Base-by-base conservation (phyloP, 1,140 invertebrate species). In the Glossosoma conforme region DNA sequence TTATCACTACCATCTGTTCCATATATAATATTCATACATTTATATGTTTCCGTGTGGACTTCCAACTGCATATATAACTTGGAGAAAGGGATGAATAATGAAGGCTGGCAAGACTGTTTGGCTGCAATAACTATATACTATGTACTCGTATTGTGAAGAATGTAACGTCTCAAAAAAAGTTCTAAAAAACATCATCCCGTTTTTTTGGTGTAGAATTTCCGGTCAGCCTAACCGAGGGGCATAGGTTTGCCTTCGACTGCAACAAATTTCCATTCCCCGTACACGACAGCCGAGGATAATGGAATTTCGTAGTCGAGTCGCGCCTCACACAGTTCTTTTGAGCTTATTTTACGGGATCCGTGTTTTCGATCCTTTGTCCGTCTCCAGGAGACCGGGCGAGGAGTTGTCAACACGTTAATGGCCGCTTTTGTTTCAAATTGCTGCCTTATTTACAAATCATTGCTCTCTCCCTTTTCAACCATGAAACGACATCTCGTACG, bases 281-380 rank as follows among this genome's bases (percentile, higher is more conserved):
- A 51, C 36, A 50, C 48, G 48, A 52, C 47, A 49, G 44, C 53
- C 30, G 52, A 56, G 54, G 54, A 56, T 56, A 56, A 56, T 56
- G 54, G 54, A 56, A 56, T 56, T 56, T 56, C 54, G 48, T 56
- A 51, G 54, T 56, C 47, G 38, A 41, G 38, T 44, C 54, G 32
- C 28, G 15, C 33, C 33, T 42, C 18, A 52, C 41, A 37, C 28
- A 32, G 11, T 48, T 24, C 28, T 50, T 32, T 28, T 52, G 19
- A 35, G 15, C 43, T 47, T 44, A 45, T 42, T 44, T 38, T 21
- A 45, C 40, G 46, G 44, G 54, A 56, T 56, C 54, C 47, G 43
- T 56, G 54, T 51, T 51, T 50, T 56, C 36, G 15, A 40, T 40
- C 50, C 50, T 45, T 52, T 56, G 47, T 48, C 43, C 9, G 25